Percentiles rank a stretch among this genome's conserved stretches.
These are phyloP conservation scores for Formica aserva DNA, from an alignment of 2,888 invertebrate genomes.

Conservation along the genomic window DNA sequence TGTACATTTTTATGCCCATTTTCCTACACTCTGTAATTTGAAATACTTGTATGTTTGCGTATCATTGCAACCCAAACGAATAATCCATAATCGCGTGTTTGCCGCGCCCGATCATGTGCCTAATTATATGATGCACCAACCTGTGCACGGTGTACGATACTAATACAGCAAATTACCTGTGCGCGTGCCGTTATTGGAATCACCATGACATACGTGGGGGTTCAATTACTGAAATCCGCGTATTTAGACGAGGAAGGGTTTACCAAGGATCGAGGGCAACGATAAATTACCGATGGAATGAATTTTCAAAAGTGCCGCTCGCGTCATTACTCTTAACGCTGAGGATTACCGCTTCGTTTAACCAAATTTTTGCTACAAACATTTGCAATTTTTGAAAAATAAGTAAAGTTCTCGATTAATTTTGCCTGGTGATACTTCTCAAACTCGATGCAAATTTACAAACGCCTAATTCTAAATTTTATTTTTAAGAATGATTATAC, in stretches of 20 bases:
- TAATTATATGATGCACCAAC: slow-evolving; percentile 43
- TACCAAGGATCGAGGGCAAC: slow-evolving; percentile 3
- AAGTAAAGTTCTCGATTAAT: neutral
- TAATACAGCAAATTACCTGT: slow-evolving; percentile 41
- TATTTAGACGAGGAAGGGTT: slow-evolving; percentile 1
- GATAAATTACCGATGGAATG: slow-evolving; percentile 29
- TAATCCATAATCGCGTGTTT: slow-evolving; percentile 41
- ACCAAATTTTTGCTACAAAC: too few species aligned
- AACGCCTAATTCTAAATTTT: neutral
- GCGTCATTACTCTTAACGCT: slow-evolving; percentile 47
- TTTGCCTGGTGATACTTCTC: neutral
- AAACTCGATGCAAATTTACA: neutral
- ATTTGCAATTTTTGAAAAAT: neutral
- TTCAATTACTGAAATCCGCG: slow-evolving; percentile 38
- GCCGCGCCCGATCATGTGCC: slow-evolving; percentile 39
- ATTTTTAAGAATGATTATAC: neutral
- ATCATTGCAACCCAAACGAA: slow-evolving; percentile 23
- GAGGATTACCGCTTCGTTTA: slow-evolving; percentile 46
- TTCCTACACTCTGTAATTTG: neutral
- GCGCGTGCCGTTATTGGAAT: slow-evolving; percentile 45
- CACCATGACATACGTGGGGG: slow-evolving; percentile 33
- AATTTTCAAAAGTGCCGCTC: slow-evolving; percentile 47
- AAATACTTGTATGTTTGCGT: slow-evolving; percentile 16
- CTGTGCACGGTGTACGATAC: slow-evolving; percentile 35
- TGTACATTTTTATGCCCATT: neutral